These are phyloP conservation scores for Psilopsiagon aurifrons DNA, from an alignment of 2,113 vertebrate genomes.

Conservation along the genomic window DNA sequence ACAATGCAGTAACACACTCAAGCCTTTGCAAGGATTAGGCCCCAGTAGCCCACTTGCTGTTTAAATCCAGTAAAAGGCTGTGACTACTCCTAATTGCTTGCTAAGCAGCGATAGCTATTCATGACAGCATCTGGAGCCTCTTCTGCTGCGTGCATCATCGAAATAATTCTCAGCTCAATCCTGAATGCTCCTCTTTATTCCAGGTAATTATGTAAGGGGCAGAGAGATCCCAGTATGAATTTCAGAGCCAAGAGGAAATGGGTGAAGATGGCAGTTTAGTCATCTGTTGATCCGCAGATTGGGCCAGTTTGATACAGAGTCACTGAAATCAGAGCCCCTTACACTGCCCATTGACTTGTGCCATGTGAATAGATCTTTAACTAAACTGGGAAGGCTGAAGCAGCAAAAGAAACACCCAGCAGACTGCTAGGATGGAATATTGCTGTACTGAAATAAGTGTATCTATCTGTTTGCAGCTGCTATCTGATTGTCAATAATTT, in stretches of 20 bases:
- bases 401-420: background rate
- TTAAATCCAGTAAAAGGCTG: conserved; percentile 4
- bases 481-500: conserved; percentile 13
- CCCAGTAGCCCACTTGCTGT: conserved; percentile 39
- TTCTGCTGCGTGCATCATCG: conserved; percentile 43
- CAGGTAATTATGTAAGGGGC: conserved; percentile 37
- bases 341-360: background rate
- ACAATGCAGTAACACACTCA: background rate
- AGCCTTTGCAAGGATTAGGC: background rate
- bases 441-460: background rate
- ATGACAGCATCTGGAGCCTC: conserved; percentile 59
- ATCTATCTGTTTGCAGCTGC: background rate
- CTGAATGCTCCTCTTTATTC: conserved; percentile 33
- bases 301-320: background rate
- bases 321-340: background rate
- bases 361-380: background rate
- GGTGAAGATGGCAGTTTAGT: background rate
- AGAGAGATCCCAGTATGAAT: conserved; percentile 11
- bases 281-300: conserved; percentile 19
- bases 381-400: background rate
- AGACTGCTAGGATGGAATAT: background rate
- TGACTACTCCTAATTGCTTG: conserved; percentile 43
- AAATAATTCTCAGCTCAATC: conserved; percentile 35
- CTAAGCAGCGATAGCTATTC: conserved; percentile 11
- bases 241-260: background rate